Conservation (phyloP, 2,113 vertebrate species). For the Pipra filicauda region DNA sequence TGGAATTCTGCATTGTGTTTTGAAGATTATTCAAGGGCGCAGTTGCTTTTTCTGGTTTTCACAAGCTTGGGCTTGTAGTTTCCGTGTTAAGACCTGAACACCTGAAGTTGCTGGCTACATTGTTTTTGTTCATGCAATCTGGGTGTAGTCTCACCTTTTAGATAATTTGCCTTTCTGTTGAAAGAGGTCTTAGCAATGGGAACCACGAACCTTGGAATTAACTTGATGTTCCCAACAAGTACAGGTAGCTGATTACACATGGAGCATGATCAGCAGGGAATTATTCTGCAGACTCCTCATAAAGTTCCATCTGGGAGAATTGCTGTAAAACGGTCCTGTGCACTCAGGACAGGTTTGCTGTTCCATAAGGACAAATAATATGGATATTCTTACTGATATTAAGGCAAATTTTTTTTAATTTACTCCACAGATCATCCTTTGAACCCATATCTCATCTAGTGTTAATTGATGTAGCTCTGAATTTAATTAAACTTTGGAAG, state of each 20-base stretch:
- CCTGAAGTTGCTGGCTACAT: not conserved
- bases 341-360: not conserved
- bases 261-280: not conserved
- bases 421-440: not conserved
- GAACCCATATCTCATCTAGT: not conserved
- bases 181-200: not conserved
- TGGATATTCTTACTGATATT: not conserved
- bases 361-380: not conserved
- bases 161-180: not conserved
- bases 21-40: not conserved
- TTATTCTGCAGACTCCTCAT: not conserved
- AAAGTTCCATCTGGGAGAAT: not conserved
- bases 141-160: not conserved
- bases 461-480: constrained; percentile 26
- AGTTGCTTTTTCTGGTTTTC: not conserved
- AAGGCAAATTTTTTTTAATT: not conserved
- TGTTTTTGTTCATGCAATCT: not conserved
- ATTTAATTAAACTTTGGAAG: constrained; percentile 54
- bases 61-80: not conserved
- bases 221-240: not conserved
- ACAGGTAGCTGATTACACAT: not conserved
- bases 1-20: not conserved
- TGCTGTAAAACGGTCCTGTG: not conserved
- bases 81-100: not conserved
- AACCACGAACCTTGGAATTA: not conserved